Percentiles rank a stretch among this genome's conserved stretches.
Evolutionary conservation across 64 coral and sea anemone species (phyloP).

Genomic region (Pocillopora verrucosa): DNA sequence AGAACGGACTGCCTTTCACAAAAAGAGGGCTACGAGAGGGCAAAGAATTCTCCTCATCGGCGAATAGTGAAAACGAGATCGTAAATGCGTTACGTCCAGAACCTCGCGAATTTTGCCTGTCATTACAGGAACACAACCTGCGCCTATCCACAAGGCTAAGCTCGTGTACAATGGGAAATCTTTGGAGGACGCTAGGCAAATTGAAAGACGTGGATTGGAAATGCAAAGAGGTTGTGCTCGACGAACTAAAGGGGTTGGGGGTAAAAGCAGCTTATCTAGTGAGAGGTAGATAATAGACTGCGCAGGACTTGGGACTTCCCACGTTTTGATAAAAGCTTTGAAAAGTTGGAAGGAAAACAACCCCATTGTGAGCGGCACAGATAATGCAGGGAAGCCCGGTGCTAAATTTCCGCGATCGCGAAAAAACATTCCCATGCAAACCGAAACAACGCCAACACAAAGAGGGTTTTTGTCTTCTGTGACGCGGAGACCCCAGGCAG

Average conservation of each 20-base stretch:
- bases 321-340: conserved; percentile 39
- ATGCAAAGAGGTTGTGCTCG: conserved; percentile 25
- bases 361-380: neutral
- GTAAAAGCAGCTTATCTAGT: conserved; percentile 30
- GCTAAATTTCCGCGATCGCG: no score
- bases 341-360: conserved; percentile 37
- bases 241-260: conserved; percentile 43
- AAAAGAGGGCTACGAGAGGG: no score
- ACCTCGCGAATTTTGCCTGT: no score
- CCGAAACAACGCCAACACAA: conserved; percentile 1
- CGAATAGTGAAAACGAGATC: no score
- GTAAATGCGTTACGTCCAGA: no score
- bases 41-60: no score
- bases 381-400: no score
- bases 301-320: conserved; percentile 40
- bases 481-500: conserved; percentile 17
- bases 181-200: conserved; percentile 40
- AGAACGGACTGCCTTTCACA: no score
- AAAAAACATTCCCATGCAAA: neutral
- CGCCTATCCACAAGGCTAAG: conserved; percentile 34
- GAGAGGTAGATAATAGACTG: neutral
- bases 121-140: neutral
- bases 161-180: conserved; percentile 26
- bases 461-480: neutral
- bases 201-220: conserved; percentile 42